These are phyloP conservation scores for Pantherophis guttatus DNA, from an alignment of 2,113 vertebrate species.

Conservation along the genomic window DNA sequence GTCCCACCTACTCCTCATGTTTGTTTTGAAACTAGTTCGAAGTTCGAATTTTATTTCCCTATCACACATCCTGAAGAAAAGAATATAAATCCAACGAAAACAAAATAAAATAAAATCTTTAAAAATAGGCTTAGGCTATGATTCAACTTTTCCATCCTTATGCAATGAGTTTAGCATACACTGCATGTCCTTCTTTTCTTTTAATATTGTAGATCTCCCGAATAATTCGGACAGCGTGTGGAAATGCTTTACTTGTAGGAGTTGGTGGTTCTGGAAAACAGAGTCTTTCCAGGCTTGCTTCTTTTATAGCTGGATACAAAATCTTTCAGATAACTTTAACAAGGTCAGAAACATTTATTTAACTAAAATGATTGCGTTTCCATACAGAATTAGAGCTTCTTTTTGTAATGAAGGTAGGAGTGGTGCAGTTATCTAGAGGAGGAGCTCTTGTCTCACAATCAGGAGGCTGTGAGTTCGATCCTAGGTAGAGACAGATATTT, in stretches of 20 bases:
- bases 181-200: slow-evolving; percentile 12
- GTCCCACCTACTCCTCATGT: neutral
- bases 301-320: slow-evolving; percentile 77
- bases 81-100: neutral
- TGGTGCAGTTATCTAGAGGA: no score
- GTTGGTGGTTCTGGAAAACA: slow-evolving; percentile 80
- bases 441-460: no score
- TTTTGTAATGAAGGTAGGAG: neutral
- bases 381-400: neutral
- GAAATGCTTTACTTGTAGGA: slow-evolving; percentile 78
- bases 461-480: no score
- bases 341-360: slow-evolving; percentile 58
- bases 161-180: neutral
- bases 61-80: neutral
- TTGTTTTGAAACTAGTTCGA: neutral
- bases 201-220: slow-evolving; percentile 69
- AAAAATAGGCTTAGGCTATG: neutral
- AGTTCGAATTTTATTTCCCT: neutral
- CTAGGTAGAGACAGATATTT: no score
- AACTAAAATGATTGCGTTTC: neutral
- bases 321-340: slow-evolving; percentile 80
- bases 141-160: neutral
- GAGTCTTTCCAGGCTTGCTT: slow-evolving; percentile 75
- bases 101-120: neutral
- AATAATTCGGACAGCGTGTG: slow-evolving; percentile 73